Conservation (phyloP, 2,888 invertebrate species). For the Unio delphinus region DNA sequence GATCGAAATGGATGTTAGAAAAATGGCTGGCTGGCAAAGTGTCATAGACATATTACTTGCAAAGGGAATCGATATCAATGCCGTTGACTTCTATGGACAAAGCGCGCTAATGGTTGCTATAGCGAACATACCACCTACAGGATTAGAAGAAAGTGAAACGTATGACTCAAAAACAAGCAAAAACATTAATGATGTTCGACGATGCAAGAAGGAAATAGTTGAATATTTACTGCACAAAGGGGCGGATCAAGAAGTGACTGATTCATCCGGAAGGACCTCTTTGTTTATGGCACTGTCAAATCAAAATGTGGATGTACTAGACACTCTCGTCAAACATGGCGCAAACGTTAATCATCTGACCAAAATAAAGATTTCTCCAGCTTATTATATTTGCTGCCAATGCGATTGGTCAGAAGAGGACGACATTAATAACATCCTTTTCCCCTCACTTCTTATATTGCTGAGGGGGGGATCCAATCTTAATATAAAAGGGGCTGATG, state of each 20-base stretch:
- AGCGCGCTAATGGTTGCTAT: constrained; percentile 3
- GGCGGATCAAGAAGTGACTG: constrained; percentile 14
- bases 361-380: constrained; percentile 4
- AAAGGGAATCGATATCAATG: constrained; percentile 1
- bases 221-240: constrained; percentile 18
- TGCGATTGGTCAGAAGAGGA: constrained; percentile 1
- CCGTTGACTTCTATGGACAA: constrained; percentile 4
- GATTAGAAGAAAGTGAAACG: neutral
- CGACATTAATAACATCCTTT: constrained; percentile 2
- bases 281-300: constrained; percentile 2
- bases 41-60: neutral
- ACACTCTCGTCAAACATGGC: constrained; percentile 3
- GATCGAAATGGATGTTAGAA: neutral
- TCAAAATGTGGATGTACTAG: constrained; percentile 9
- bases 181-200: neutral
- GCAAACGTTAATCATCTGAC: constrained; percentile 3
- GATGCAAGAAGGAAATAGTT: constrained; percentile 3
- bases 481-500: constrained; percentile 11
- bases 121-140: constrained; percentile 1
- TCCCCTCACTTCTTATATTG: constrained; percentile 8
- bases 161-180: neutral
- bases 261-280: constrained; percentile 8
- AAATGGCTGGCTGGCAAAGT: neutral
- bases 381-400: constrained; percentile 6
- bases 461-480: constrained; percentile 8